Evolutionary conservation across 1,140 invertebrate genomes (phyloP).

Genomic region (Drosophila navojoa): DNA sequence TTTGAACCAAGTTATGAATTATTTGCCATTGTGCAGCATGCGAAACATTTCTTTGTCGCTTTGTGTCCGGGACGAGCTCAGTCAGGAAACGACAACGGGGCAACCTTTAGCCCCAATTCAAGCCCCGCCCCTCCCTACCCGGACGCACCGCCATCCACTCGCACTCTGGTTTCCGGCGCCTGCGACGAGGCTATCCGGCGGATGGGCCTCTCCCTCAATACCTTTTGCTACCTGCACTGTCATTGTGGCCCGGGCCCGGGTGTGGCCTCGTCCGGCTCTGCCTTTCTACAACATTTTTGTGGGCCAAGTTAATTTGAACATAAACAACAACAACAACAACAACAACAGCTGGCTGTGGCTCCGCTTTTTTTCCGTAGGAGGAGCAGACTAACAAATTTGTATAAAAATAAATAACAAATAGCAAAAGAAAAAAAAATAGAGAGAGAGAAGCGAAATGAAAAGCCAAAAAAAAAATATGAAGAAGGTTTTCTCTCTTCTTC

Average conservation of each 20-base stretch:
- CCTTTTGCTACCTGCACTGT: constrained; percentile 44
- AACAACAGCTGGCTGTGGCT: background rate
- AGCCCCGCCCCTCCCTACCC: background rate
- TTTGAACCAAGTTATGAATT: constrained; percentile 79
- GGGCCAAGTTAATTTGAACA: constrained; percentile 69
- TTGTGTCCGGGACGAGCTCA: constrained; percentile 30
- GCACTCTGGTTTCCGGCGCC: background rate
- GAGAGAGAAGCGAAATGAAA: background rate
- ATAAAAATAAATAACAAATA: constrained; percentile 23
- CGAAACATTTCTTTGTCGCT: constrained; percentile 72
- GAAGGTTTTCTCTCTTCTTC: constrained; percentile 15
- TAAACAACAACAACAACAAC: constrained; percentile 31
- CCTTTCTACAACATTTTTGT: constrained; percentile 38
- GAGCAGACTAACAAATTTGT: constrained; percentile 34
- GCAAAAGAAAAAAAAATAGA: constrained; percentile 5
- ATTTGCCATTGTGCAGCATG: constrained; percentile 77
- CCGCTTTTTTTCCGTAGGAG: constrained; percentile 6
- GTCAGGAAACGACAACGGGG: constrained; percentile 34
- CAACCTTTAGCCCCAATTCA: constrained; percentile 27
- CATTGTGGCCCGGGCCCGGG: constrained; percentile 4
- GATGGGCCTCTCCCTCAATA: constrained; percentile 8
- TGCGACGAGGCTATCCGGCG: constrained; percentile 9
- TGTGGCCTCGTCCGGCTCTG: background rate
- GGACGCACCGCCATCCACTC: background rate
- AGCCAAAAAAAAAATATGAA: background rate